Evolutionary conservation across 2,797 vertebrate genomes (phyloP).

Genomic region (Pseudocheirus occidentalis): DNA sequence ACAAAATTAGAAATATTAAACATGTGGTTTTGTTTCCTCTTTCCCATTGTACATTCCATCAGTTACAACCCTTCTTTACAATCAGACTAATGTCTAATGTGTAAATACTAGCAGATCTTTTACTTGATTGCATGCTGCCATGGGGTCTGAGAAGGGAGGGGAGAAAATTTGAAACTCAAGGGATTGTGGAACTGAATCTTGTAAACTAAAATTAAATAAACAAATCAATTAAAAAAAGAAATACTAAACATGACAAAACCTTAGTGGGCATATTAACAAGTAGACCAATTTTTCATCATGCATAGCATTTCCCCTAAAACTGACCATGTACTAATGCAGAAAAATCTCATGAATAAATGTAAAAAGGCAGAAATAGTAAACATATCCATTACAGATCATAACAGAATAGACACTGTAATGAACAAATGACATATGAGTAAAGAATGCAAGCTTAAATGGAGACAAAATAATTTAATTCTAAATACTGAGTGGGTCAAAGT

Average conservation of each 20-base stretch:
- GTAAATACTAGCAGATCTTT: too few relatives aligned
- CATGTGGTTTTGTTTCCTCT: too few relatives aligned
- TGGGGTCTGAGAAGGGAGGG: too few relatives aligned
- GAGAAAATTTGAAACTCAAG: too few relatives aligned
- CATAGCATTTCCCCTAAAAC: neutral
- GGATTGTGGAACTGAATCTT: too few relatives aligned
- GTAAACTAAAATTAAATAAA: too few relatives aligned
- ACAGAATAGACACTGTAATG: neutral
- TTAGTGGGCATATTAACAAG: neutral
- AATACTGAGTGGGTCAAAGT: neutral
- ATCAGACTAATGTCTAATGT: too few relatives aligned
- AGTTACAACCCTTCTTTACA: too few relatives aligned
- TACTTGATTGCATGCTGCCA: too few relatives aligned
- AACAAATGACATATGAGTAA: neutral
- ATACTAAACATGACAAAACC: neutral
- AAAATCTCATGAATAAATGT: neutral
- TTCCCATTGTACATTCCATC: too few relatives aligned
- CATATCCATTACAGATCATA: neutral
- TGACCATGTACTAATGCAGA: neutral
- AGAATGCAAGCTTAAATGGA: neutral
- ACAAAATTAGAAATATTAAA: neutral
- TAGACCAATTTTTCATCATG: neutral
- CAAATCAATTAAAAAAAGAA: neutral
- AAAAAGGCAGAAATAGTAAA: neutral
- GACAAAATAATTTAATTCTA: neutral